These are phyloP conservation scores for Alcedo atthis DNA, from an alignment of 2,797 vertebrate genomes.

Conservation along the genomic window DNA sequence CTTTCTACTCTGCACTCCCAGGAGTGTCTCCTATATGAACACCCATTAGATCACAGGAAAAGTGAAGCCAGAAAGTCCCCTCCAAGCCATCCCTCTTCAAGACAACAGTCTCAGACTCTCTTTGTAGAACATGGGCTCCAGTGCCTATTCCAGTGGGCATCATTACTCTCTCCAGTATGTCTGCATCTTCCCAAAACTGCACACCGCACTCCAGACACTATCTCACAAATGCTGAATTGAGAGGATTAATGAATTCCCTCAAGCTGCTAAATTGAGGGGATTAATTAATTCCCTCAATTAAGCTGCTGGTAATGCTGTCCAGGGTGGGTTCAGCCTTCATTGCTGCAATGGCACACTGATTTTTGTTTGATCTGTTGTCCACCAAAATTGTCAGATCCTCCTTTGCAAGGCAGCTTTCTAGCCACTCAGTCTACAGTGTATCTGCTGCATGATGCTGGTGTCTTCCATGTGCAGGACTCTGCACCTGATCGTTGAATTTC, in stretches of 20 bases:
- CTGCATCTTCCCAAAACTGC: neutral
- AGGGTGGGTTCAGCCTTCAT: neutral
- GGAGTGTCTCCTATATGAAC: neutral
- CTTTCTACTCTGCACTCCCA: neutral
- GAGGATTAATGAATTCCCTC: neutral
- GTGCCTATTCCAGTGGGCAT: neutral
- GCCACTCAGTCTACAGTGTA: neutral
- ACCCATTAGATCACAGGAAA: neutral
- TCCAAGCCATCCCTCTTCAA: neutral
- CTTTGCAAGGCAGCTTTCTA: neutral
- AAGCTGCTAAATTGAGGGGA: neutral
- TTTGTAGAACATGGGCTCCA: rapidly evolving
- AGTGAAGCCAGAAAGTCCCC: neutral
- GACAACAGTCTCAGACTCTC: neutral
- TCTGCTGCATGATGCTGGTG: neutral
- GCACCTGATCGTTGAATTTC: neutral
- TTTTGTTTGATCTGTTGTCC: neutral
- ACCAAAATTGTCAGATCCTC: neutral
- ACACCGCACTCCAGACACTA: neutral
- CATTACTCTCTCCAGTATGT: neutral
- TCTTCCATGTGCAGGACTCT: neutral
- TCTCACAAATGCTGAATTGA: neutral
- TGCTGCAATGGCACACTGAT: neutral
- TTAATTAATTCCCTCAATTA: neutral
- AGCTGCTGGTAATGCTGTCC: neutral